Evolutionary conservation across 2,113 vertebrate genomes (phyloP).

Genomic region (Reinhardtius hippoglossoides): DNA sequence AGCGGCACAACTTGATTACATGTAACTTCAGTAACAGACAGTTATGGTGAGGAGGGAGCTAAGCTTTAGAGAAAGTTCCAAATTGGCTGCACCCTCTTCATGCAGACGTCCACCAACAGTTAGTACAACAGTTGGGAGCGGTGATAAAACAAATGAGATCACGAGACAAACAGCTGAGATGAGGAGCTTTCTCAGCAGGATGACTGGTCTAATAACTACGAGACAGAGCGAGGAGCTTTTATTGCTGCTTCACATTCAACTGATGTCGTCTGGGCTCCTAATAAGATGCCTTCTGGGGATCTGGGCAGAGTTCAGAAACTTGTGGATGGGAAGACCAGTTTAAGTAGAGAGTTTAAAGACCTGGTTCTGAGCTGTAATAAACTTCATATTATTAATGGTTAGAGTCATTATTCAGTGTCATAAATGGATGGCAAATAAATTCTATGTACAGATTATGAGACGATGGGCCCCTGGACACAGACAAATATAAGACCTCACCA

Average conservation of each 20-base stretch:
- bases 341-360: neutral
- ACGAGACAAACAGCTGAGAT: neutral
- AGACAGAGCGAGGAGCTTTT: neutral
- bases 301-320: neutral
- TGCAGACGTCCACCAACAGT: too few species aligned
- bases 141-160: neutral
- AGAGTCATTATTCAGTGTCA: neutral
- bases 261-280: neutral
- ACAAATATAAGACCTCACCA: neutral
- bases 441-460: neutral
- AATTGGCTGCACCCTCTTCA: too few species aligned
- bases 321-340: neutral
- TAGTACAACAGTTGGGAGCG: too few species aligned
- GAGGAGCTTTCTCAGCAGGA: slow-evolving; percentile 18
- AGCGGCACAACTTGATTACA: too few species aligned
- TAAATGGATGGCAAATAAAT: slow-evolving; percentile 2
- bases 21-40: too few species aligned
- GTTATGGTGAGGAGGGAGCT: too few species aligned
- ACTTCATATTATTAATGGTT: neutral
- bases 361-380: neutral
- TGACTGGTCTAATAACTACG: slow-evolving; percentile 19
- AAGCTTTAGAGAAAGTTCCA: too few species aligned
- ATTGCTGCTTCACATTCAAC: neutral
- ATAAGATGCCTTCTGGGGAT: neutral
- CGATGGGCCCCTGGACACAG: neutral